Percentiles rank a stretch among this genome's conserved stretches.
Evolutionary conservation across 2,113 vertebrate genomes (phyloP).

Genomic region (Pluvialis apricaria): DNA sequence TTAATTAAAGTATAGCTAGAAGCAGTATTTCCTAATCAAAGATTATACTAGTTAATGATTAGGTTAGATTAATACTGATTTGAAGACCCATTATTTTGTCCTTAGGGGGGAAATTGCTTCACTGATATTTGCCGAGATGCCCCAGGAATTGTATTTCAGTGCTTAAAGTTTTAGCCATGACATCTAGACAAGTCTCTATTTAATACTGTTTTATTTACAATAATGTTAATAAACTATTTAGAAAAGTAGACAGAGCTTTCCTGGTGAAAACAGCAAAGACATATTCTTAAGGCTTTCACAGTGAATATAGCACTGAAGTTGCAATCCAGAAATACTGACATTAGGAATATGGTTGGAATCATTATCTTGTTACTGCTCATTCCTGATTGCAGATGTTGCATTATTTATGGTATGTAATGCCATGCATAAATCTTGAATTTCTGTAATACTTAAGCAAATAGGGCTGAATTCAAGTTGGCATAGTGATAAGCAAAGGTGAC

Average conservation of each 20-base stretch:
- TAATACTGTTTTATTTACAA: not conserved
- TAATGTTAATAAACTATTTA: not conserved
- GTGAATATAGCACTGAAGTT: not conserved
- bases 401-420: constrained; percentile 44
- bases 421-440: not conserved
- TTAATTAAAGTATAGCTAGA: constrained; percentile 4
- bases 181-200: not conserved
- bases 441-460: constrained; percentile 37
- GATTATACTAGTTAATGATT: not conserved
- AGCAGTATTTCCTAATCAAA: constrained; percentile 1
- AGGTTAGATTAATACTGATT: not conserved
- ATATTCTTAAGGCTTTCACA: not conserved
- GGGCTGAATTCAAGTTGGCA: constrained; percentile 5
- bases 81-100: constrained; percentile 14
- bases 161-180: not conserved
- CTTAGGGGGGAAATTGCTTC: not conserved
- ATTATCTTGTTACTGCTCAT: not conserved
- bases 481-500: constrained; percentile 48
- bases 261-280: not conserved
- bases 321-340: not conserved
- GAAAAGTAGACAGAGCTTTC: not conserved
- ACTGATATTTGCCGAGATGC: not conserved
- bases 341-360: not conserved
- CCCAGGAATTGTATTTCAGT: not conserved
- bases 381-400: constrained; percentile 44